Percentiles rank a stretch among this genome's conserved stretches.
phyloP scores from a whole-genome alignment of 1,140 invertebrate species.

The Hesperophylax magnus region DNA sequence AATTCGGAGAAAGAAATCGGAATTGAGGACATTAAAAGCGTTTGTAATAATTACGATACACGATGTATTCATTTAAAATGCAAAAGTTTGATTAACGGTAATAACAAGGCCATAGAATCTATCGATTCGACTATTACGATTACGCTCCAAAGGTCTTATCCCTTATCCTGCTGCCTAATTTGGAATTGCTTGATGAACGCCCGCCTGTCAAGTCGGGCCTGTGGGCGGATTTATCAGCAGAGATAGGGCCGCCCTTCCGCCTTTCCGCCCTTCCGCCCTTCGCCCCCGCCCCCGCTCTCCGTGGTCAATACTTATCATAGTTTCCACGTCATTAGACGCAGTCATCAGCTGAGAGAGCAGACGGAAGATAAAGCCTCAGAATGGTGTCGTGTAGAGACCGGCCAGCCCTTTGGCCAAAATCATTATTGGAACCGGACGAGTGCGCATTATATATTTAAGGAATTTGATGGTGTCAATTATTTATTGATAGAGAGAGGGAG shows the following conservation, averaged over 20 bases:
- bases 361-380: constrained; percentile 11
- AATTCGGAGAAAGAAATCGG: too few relatives aligned
- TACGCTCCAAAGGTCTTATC: constrained; percentile 12
- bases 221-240: constrained; percentile 35
- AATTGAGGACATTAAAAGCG: too few relatives aligned
- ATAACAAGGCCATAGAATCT: not conserved
- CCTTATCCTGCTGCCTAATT: constrained; percentile 8
- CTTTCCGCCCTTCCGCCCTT: too few relatives aligned
- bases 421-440: too few relatives aligned
- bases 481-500: not conserved
- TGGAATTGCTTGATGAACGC: constrained; percentile 19
- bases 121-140: not conserved
- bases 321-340: constrained; percentile 56
- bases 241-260: constrained; percentile 31
- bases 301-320: constrained; percentile 52
- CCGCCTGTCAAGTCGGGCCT: constrained; percentile 20
- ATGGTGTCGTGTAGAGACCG: not conserved
- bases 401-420: not conserved
- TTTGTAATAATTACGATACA: too few relatives aligned
- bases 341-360: constrained; percentile 43
- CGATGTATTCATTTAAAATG: too few relatives aligned
- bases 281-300: not conserved
- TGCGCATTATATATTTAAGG: not conserved
- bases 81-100: too few relatives aligned
- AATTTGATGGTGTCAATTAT: not conserved